Base-by-base conservation (phyloP, 2,888 invertebrate species). In the Caenorhabditis angaria region DNA sequence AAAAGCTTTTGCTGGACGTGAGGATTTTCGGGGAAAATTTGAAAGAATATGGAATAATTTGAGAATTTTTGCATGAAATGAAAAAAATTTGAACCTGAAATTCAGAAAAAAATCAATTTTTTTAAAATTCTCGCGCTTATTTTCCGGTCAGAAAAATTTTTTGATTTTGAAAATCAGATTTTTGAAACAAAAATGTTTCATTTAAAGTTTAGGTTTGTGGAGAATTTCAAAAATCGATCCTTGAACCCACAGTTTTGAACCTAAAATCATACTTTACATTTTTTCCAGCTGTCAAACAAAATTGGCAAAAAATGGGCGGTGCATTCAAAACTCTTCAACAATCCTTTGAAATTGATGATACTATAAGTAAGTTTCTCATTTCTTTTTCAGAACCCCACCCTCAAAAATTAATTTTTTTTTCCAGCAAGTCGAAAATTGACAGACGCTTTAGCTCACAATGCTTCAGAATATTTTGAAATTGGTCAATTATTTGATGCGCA, bases 241-340 rank as follows among this genome's bases (percentile, higher is more conserved):
- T n/a, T n/a, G n/a, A n/a, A n/a, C n/a, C n/a, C n/a, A n/a, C n/a
- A n/a, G n/a, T n/a, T n/a, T n/a, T n/a, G n/a, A n/a, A n/a, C n/a
- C n/a, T n/a, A n/a, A 22, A 51, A 51, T 51, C 8, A 22, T 28
- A 60, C 20, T 22, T 28, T 6, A 5, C 59, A n/a, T 47, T 57
- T n/a, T 54, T 74, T 78, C 51, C 67, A 85, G 85, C 92, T 28
- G 94, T 94, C 88, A 94, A 93, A 89, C 91, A 93, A 83, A 97
- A 99, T 87, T 95, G 93, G 88, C 93, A 93, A 87, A 94, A 93
- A 88, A 92, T 95, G 74, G 94, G 96, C 0, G 93, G 93, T 85
- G 92, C 94, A 18, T 93, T 97, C 87, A 92, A 92, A 62, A 92
- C 92, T 53, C 89, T 97, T 71, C 94, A 95, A 3, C 91, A 92